These are phyloP conservation scores for Trachops cirrhosus DNA, from an alignment of 2,797 vertebrate species.

Conservation along the genomic window DNA sequence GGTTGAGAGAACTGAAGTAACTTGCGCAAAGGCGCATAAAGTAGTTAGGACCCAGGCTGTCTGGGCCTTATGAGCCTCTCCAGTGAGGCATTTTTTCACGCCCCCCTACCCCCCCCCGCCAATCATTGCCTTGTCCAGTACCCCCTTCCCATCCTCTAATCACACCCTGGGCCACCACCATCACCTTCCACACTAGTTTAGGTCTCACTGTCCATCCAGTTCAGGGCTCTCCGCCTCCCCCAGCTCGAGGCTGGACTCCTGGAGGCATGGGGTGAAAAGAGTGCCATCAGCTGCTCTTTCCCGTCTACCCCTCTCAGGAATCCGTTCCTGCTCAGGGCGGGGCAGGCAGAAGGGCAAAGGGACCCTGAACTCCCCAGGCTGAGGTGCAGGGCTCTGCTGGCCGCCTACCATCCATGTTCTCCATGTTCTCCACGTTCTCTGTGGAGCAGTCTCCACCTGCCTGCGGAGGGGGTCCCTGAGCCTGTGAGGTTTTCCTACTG, in stretches of 20 bases:
- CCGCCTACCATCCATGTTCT: no score
- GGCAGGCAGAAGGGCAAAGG: background rate
- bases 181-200: background rate
- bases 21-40: background rate
- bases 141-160: background rate
- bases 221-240: background rate
- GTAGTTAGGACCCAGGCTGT: background rate
- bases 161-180: background rate
- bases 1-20: background rate
- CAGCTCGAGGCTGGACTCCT: background rate
- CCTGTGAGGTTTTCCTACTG: background rate
- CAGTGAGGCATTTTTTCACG: rapidly evolving
- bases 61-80: background rate
- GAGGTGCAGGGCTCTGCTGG: background rate
- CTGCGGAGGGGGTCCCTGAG: background rate
- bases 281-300: background rate
- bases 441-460: background rate
- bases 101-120: no score
- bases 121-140: rapidly evolving
- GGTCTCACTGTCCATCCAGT: background rate
- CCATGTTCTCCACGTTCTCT: no score
- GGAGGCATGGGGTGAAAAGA: background rate
- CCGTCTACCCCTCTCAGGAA: background rate
- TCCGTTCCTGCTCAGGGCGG: background rate
- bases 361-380: background rate